Percentiles rank a stretch among this genome's conserved stretches.
Conservation (phyloP, 2,888 invertebrate species). For the Baronia brevicornis region DNA sequence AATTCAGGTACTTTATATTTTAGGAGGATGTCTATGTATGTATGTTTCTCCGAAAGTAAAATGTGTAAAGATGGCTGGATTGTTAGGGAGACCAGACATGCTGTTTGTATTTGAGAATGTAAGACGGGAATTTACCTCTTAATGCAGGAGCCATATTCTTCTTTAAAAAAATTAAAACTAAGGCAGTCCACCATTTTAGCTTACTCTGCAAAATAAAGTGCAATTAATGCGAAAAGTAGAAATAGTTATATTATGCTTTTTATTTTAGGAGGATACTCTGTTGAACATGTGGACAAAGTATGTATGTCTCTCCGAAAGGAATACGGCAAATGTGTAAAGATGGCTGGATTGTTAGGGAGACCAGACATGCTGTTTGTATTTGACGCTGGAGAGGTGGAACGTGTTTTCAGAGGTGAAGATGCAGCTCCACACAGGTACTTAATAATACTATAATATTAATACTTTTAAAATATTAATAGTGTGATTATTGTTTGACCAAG, state of each 20-base stretch:
- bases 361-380: constrained; percentile 85
- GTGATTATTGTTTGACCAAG: no score
- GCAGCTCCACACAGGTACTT: constrained; percentile 74
- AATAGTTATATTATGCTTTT: constrained; percentile 3
- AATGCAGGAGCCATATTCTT: no score
- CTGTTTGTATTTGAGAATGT: constrained; percentile 82
- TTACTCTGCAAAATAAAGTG: no score
- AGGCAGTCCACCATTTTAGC: no score
- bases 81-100: constrained; percentile 83
- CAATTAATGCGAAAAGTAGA: no score
- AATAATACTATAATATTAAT: neutral
- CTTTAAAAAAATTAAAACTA: no score
- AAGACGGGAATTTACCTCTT: constrained; percentile 82
- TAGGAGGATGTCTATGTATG: constrained; percentile 81
- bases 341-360: constrained; percentile 79
- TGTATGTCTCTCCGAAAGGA: constrained; percentile 74
- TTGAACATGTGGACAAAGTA: constrained; percentile 80
- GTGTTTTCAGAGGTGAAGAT: constrained; percentile 81
- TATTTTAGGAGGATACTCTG: constrained; percentile 75
- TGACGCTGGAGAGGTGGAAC: constrained; percentile 81
- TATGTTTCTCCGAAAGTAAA: constrained; percentile 71
- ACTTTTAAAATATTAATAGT: no score
- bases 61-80: constrained; percentile 80
- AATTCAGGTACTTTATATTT: constrained; percentile 23
- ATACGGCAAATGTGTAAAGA: constrained; percentile 81